Percentiles rank a stretch among this genome's conserved stretches.
These are phyloP conservation scores for Luffia ferchaultella DNA, from an alignment of 2,888 invertebrate species.

Conservation along the genomic window DNA sequence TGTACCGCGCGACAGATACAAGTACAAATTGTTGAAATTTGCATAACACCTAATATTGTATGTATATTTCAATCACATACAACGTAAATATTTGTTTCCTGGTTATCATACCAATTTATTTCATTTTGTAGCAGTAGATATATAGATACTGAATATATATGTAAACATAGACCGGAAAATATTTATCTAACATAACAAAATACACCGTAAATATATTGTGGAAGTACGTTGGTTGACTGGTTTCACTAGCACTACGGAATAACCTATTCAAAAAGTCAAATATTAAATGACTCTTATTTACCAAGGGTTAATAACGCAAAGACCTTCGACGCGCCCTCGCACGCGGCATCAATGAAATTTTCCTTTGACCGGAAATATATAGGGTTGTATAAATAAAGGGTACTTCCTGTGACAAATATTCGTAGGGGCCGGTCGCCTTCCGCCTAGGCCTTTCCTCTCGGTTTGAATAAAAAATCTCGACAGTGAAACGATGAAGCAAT, in stretches of 20 bases:
- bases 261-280: slow-evolving; percentile 19
- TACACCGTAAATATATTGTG: no score
- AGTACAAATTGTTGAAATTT: background rate
- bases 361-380: slow-evolving; percentile 33
- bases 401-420: slow-evolving; percentile 49
- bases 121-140: no score
- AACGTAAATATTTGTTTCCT: no score
- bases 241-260: slow-evolving; percentile 5
- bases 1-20: background rate
- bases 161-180: no score
- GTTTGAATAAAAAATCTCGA: slow-evolving; percentile 19
- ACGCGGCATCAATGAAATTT: slow-evolving; percentile 37
- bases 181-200: no score
- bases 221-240: background rate
- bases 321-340: slow-evolving; percentile 31
- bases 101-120: no score
- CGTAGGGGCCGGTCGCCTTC: slow-evolving; percentile 5
- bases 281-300: slow-evolving; percentile 40
- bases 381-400: slow-evolving; percentile 45
- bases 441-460: slow-evolving; percentile 23
- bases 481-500: slow-evolving; percentile 12
- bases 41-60: background rate
- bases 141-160: no score
- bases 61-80: no score
- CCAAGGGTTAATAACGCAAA: slow-evolving; percentile 29